phyloP scores from a whole-genome alignment of 2,113 vertebrate genomes.

The Aphyosemion australe region DNA sequence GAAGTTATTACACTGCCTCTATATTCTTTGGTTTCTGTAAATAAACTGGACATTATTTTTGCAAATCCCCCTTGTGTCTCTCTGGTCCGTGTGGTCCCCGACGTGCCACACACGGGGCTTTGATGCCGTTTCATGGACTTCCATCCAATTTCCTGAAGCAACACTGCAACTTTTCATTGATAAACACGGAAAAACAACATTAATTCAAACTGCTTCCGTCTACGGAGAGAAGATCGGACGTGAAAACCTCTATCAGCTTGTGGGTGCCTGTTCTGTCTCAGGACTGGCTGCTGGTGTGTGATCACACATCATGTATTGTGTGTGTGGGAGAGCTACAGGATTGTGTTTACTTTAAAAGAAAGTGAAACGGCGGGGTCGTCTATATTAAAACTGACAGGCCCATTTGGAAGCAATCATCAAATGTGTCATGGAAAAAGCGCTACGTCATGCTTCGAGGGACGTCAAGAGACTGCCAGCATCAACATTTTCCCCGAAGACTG shows the following conservation, averaged over 20 bases:
- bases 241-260: constrained; percentile 72
- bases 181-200: constrained; percentile 69
- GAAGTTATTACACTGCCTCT: constrained; percentile 1
- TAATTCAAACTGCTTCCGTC: constrained; percentile 44
- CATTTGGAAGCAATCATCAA: constrained; percentile 84
- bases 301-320: constrained; percentile 42
- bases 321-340: constrained; percentile 55
- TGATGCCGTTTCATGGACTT: constrained; percentile 44
- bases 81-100: constrained; percentile 1
- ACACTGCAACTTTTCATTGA: constrained; percentile 63
- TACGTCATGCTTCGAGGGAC: constrained; percentile 73
- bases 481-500: constrained; percentile 77
- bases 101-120: constrained; percentile 29
- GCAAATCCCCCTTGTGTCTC: not conserved
- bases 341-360: constrained; percentile 77
- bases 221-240: constrained; percentile 60
- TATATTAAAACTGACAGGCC: constrained; percentile 78
- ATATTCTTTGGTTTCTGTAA: not conserved
- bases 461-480: constrained; percentile 71
- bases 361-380: constrained; percentile 69
- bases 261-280: constrained; percentile 70
- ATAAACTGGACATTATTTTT: constrained; percentile 6
- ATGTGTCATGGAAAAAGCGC: constrained; percentile 81
- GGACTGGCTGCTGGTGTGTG: constrained; percentile 55
- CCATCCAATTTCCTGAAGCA: constrained; percentile 61